Conservation (phyloP, 2,113 vertebrate species). For the Dicentrarchus labrax region DNA sequence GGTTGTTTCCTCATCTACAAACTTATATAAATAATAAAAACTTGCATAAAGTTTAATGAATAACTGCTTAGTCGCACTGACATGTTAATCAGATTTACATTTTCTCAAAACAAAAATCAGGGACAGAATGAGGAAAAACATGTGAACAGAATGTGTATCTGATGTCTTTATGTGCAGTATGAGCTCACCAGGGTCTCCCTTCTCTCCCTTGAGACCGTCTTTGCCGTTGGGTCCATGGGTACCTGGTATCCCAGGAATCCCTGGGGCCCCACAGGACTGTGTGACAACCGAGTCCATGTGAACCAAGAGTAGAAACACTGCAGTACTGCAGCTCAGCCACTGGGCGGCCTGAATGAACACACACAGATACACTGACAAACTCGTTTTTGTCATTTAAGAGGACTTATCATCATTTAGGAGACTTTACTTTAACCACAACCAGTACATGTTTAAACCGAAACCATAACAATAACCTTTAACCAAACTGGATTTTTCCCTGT, state of each 20-base stretch:
- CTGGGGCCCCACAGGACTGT: slow-evolving; percentile 34
- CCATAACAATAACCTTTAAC: too few species aligned
- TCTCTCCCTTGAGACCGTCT: slow-evolving; percentile 55
- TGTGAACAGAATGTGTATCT: neutral
- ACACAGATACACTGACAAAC: slow-evolving; percentile 18
- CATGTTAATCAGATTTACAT: neutral
- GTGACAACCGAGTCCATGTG: neutral
- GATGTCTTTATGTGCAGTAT: neutral
- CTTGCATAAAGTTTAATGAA: too few species aligned
- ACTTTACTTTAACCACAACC: neutral
- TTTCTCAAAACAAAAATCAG: neutral
- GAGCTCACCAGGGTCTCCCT: slow-evolving; percentile 69
- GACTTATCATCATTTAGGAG: neutral
- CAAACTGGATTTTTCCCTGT: neutral
- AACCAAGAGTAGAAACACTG: slow-evolving; percentile 47
- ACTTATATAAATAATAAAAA: too few species aligned
- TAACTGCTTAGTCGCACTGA: too few species aligned
- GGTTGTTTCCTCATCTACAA: too few species aligned
- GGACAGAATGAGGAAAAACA: neutral
- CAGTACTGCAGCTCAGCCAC: slow-evolving; percentile 56
- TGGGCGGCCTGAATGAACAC: slow-evolving; percentile 47
- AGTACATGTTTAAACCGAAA: neutral
- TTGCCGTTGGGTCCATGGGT: slow-evolving; percentile 54
- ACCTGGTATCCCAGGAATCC: slow-evolving; percentile 72
- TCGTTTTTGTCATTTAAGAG: neutral